Conservation (phyloP, 2,888 invertebrate genomes). For the Epirrhoe alternata region DNA sequence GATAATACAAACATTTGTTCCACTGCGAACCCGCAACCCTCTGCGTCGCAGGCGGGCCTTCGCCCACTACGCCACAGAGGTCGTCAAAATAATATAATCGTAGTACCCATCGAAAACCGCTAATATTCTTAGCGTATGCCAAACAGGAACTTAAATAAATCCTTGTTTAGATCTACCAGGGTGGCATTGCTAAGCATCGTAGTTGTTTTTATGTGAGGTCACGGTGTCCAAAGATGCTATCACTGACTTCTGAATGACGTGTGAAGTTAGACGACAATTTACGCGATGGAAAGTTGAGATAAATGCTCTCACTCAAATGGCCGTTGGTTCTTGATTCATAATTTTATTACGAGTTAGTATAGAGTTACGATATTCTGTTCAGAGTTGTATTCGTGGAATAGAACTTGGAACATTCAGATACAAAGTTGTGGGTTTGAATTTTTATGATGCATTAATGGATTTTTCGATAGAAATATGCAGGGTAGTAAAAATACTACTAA, state of each 20-base stretch:
- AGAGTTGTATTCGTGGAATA: not conserved
- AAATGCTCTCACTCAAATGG: slow-evolving; percentile 18
- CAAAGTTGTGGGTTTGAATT: too few species aligned
- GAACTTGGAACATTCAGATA: not conserved
- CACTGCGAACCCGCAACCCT: not conserved
- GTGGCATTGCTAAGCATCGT: slow-evolving; percentile 1
- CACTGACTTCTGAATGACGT: slow-evolving; percentile 29
- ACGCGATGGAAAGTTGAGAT: slow-evolving; percentile 34
- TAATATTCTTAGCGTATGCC: not conserved
- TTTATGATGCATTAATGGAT: too few species aligned
- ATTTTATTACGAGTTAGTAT: not conserved
- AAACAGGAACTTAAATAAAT: not conserved
- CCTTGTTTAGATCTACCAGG: not conserved
- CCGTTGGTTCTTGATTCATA: slow-evolving; percentile 23
- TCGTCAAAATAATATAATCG: too few species aligned
- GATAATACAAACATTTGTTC: too few species aligned
- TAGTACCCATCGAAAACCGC: too few species aligned
- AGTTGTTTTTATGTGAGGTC: slow-evolving; percentile 11
- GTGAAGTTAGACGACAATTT: slow-evolving; percentile 28
- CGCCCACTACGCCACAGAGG: too few species aligned
- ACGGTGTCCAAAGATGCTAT: slow-evolving; percentile 24
- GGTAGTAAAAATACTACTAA: too few species aligned
- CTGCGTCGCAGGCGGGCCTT: too few species aligned
- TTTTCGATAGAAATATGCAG: too few species aligned
- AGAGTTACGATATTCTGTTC: slow-evolving; percentile 2